phyloP scores from a whole-genome alignment of 2,797 vertebrate species.

The Hipposideros larvatus region DNA sequence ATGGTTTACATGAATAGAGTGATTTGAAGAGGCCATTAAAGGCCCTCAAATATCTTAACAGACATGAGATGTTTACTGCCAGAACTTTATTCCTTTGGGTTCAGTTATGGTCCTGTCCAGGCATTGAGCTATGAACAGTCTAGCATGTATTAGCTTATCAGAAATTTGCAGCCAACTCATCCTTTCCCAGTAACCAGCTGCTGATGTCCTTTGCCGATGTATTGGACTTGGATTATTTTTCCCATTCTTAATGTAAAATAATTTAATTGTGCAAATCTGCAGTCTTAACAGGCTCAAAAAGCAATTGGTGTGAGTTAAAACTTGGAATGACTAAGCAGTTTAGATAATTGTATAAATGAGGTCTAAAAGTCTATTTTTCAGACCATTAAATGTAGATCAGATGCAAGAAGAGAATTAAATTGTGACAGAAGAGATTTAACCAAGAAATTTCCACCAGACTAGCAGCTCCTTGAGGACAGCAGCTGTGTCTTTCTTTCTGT shows the following conservation, averaged over 20 bases:
- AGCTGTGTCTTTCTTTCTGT: not conserved
- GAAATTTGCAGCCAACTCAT: slow-evolving; percentile 19
- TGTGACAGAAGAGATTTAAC: slow-evolving; percentile 44
- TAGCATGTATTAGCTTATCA: slow-evolving; percentile 49
- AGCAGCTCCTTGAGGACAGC: not conserved
- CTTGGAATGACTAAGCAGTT: slow-evolving; percentile 60
- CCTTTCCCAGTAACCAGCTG: slow-evolving; percentile 45
- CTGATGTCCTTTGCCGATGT: not conserved
- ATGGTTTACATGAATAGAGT: slow-evolving; percentile 29
- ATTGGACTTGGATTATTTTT: slow-evolving; percentile 27
- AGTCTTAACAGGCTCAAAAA: slow-evolving; percentile 65
- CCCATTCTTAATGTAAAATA: slow-evolving; percentile 45
- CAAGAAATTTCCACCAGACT: slow-evolving; percentile 28
- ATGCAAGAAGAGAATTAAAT: slow-evolving; percentile 62
- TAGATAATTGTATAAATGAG: slow-evolving; percentile 69
- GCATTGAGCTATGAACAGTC: slow-evolving; percentile 17
- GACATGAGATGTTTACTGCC: not conserved
- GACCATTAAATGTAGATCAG: slow-evolving; percentile 63
- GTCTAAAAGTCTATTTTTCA: slow-evolving; percentile 64
- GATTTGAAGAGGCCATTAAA: slow-evolving; percentile 2
- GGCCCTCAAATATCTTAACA: not conserved
- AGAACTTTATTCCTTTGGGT: slow-evolving; percentile 17
- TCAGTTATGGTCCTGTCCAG: not conserved
- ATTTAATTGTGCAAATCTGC: slow-evolving; percentile 56
- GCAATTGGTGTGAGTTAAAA: slow-evolving; percentile 71